Base-by-base conservation (phyloP, 2,113 vertebrate species). In the Channa argus region DNA sequence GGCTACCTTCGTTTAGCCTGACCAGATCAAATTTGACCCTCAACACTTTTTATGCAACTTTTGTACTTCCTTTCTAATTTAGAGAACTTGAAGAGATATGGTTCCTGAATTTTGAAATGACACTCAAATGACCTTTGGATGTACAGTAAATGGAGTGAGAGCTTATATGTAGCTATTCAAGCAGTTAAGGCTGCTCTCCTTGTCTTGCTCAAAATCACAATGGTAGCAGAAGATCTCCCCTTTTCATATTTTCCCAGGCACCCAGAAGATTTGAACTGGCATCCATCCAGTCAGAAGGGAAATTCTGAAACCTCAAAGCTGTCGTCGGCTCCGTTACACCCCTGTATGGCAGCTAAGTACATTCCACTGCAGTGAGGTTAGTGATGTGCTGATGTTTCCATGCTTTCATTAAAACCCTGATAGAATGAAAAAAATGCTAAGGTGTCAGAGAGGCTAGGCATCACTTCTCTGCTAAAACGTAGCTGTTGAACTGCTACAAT, bases 281-380 rank as follows among this genome's bases (percentile, higher is more conserved):
- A 49, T 62, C 36, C 46, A n/a, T 82, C 43, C 59, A 71, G 60
- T 49, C 79, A 70, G 38, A 77, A 74, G 56, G 62, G 39, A 46
- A 47, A 43, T 38, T 75, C 70, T 72, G 4, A 38, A 71, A 75
- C 63, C 69, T 70, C 24, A 24, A 55, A 39, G 43, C 37, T 45
- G 70, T 70, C 7, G 39, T 70, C 36, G 9, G 36, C 46, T 36
- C 75, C 45, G 71, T 72, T 85, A 55, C 79, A 82, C 55, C 74
- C 61, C 78, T 67, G 50, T 82, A 84, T 74, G 67, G 75, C 74
- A 85, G 60, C 53, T 66, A 24, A 59, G 47, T 66, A 24, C 70
- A 82, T 69, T 79, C 75, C 70, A 33, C 41, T 10, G 50, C 37
- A 3, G 61, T 77, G 82, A 84, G 34, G 51, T 38, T 51, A 49